phyloP scores from a whole-genome alignment of 2,888 invertebrate species.

The Operophtera brumata region DNA sequence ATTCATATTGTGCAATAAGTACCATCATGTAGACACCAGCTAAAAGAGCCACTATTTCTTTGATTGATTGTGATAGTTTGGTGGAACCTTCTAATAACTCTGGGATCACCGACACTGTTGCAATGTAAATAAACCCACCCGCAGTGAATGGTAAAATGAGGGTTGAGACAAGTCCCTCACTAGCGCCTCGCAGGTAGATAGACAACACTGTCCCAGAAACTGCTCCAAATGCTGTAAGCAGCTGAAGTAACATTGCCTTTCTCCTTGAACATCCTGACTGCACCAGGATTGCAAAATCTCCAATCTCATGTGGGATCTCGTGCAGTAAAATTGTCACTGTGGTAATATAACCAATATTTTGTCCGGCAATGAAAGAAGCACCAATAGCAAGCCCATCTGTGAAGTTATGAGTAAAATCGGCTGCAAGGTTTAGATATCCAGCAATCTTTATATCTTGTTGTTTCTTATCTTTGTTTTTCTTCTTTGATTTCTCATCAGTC shows the following conservation, averaged over 20 bases:
- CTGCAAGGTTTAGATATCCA: constrained; percentile 97
- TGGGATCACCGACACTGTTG: constrained; percentile 98
- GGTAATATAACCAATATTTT: constrained; percentile 92
- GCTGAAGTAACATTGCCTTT: constrained; percentile 97
- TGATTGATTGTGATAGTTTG: constrained; percentile 92
- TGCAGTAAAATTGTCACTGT: constrained; percentile 98
- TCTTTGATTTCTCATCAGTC: constrained; percentile 63
- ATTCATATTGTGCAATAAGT: constrained; percentile 88
- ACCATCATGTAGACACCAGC: constrained; percentile 98
- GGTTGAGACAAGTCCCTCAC: constrained; percentile 85
- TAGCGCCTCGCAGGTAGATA: constrained; percentile 88
- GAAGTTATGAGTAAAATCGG: constrained; percentile 99
- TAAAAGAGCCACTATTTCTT: constrained; percentile 93
- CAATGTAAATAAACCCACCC: constrained; percentile 99
- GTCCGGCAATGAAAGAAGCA: constrained; percentile 96
- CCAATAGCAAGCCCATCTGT: constrained; percentile 99
- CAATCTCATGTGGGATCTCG: constrained; percentile 99
- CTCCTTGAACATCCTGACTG: constrained; percentile 96
- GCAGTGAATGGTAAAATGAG: constrained; percentile 99
- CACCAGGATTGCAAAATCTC: constrained; percentile 98
- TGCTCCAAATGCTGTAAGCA: constrained; percentile 97
- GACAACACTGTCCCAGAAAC: constrained; percentile 95
- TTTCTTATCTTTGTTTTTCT: constrained; percentile 63
- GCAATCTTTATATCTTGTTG: constrained; percentile 71
- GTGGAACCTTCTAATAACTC: constrained; percentile 94